Evolutionary conservation across 2,113 vertebrate genomes (phyloP), one percentile per base, ranked within the genome.

Genomic region (Ascaphus truei): DNA sequence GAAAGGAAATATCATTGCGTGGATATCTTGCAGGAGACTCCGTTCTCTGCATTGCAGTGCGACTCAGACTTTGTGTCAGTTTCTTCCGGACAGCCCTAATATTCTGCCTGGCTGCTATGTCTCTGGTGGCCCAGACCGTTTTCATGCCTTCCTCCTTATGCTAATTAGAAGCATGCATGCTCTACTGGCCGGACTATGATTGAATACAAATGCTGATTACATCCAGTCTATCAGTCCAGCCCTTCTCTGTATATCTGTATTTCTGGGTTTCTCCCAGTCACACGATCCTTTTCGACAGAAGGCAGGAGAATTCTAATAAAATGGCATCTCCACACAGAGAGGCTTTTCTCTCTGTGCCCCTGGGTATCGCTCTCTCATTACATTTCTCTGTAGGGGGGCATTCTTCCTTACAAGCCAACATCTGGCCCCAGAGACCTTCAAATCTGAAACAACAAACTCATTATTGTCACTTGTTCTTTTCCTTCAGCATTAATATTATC

Each of bases 391-490:
- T 73, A 85, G 81, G 82, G n/a, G 73, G 68, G 79, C 71, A 80
- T 82, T 72, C 33, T 75, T 77, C 71, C 78, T 82, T 78, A 76
- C 81, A 81, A 82, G 29, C 48, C 65, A 83, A 81, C 87, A 88
- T 88, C 83, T 88, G 85, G 81, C 81, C 77, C 81, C 64, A 69
- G 81, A 85, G 82, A 83, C 77, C 77, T 79, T 68, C 79, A 83
- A 69, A 80, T 83, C 86, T 79, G 81, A 84, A 86, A 79, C 75
- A 81, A 88, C 77, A 83, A 77, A 76, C 76, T 82, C 76, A 84
- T 87, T 84, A 81, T 78, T 81, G 73, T 84, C 86, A 87, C 81
- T 83, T 83, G 72, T 72, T 64, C 72, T 82, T 84, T 83, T 74
- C 67, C n/a, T 57, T 66, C 25, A 39, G 36, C 43, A 36, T 16